Percentiles rank a stretch among this genome's conserved stretches.
These are phyloP conservation scores for Drosophila virilis DNA, from an alignment of 1,140 invertebrate species.

Conservation along the genomic window DNA sequence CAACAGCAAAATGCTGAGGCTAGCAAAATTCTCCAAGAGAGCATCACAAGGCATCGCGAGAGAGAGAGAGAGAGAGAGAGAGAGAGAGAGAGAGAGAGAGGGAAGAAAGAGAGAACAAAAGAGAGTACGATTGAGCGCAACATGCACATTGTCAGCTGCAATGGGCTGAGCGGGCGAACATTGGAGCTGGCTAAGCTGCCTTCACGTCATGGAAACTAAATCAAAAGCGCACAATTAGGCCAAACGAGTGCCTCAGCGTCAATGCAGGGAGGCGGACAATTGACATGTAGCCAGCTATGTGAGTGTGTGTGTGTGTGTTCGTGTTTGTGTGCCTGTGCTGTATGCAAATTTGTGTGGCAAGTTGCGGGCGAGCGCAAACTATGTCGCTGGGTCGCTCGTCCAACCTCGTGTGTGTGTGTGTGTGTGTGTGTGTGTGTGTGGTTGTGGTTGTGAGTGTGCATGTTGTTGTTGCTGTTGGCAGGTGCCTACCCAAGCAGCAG, in stretches of 20 bases:
- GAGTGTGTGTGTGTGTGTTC: conserved; percentile 28
- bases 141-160: conserved; percentile 40
- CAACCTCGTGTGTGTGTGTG: conserved; percentile 25
- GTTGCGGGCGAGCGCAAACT: conserved; percentile 64
- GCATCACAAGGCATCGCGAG: conserved; percentile 1
- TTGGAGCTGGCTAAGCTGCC: conserved; percentile 9
- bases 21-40: conserved; percentile 41
- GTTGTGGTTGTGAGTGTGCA: not conserved
- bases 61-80: not conserved
- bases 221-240: conserved; percentile 79
- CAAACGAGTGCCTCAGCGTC: conserved; percentile 57
- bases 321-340: conserved; percentile 33
- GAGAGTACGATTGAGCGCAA: conserved; percentile 21
- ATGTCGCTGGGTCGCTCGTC: conserved; percentile 74
- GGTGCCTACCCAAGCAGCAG: conserved; percentile 18
- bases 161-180: conserved; percentile 20
- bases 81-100: conserved; percentile 1
- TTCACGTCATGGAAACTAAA: conserved; percentile 71
- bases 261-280: conserved; percentile 41
- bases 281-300: conserved; percentile 22
- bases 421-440: not conserved
- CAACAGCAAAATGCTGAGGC: conserved; percentile 60
- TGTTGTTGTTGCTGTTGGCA: conserved; percentile 13
- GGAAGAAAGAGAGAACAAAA: not conserved
- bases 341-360: conserved; percentile 75